phyloP scores from a whole-genome alignment of 2,888 invertebrate species.

The Anodontia alba region DNA sequence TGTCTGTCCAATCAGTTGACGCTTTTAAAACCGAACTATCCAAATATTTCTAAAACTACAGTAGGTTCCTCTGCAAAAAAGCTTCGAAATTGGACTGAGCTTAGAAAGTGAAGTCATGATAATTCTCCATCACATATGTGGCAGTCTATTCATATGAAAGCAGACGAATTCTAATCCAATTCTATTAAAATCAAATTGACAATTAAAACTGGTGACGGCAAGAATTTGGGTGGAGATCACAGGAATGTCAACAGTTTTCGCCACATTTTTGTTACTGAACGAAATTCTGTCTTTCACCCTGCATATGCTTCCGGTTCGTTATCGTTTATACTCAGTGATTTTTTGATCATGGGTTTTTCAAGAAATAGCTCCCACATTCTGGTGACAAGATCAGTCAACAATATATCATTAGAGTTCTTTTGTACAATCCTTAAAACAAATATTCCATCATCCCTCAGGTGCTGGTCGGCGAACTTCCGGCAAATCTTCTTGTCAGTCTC shows the following conservation, averaged over 20 bases:
- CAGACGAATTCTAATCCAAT: too few relatives aligned
- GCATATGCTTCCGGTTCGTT: constrained; percentile 67
- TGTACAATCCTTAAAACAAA: constrained; percentile 79
- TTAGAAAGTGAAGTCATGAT: too few relatives aligned
- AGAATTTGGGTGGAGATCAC: not conserved
- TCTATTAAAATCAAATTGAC: too few relatives aligned
- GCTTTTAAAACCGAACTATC: too few relatives aligned
- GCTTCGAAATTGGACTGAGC: too few relatives aligned
- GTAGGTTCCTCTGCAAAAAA: too few relatives aligned
- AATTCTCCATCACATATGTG: too few relatives aligned
- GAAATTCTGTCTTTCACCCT: constrained; percentile 29
- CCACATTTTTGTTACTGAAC: not conserved
- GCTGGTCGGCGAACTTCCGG: constrained; percentile 76
- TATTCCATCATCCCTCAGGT: constrained; percentile 77
- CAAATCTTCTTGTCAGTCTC: constrained; percentile 77
- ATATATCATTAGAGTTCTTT: constrained; percentile 79
- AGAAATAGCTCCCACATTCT: constrained; percentile 76
- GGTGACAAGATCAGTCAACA: constrained; percentile 76
- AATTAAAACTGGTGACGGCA: not conserved
- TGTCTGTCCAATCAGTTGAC: too few relatives aligned
- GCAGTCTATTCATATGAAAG: too few relatives aligned
- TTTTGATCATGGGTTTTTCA: constrained; percentile 74
- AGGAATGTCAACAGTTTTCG: not conserved
- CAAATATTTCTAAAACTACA: too few relatives aligned
- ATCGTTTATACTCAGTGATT: constrained; percentile 68